These are phyloP conservation scores for Pollenia labialis DNA, from an alignment of 2,888 invertebrate species.

Conservation along the genomic window DNA sequence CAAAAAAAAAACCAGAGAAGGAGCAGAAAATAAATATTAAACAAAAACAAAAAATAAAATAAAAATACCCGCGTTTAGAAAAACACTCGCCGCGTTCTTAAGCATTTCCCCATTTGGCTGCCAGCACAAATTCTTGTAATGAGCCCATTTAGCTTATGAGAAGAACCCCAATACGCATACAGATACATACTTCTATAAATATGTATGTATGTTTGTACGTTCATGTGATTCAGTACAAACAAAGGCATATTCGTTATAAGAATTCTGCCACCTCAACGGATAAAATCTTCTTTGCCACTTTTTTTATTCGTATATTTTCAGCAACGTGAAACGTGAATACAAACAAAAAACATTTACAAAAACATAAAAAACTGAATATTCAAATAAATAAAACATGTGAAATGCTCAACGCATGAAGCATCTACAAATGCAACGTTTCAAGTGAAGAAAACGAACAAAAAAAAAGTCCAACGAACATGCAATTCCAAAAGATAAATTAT, in stretches of 20 bases:
- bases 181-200: neutral
- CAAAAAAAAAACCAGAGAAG: neutral
- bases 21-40: neutral
- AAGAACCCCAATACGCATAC: constrained; percentile 34
- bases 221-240: neutral
- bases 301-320: constrained; percentile 23
- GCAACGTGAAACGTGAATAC: constrained; percentile 26
- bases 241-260: neutral
- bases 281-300: constrained; percentile 23
- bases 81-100: constrained; percentile 19
- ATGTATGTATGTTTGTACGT: neutral
- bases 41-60: constrained; percentile 44
- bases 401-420: constrained; percentile 33
- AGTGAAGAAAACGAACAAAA: constrained; percentile 31
- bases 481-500: constrained; percentile 75
- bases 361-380: neutral
- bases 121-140: constrained; percentile 67
- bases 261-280: constrained; percentile 41
- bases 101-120: constrained; percentile 73
- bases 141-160: constrained; percentile 62
- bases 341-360: neutral
- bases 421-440: constrained; percentile 54
- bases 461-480: constrained; percentile 63
- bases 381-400: constrained; percentile 42
- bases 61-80: constrained; percentile 37